Conservation (phyloP, 2,797 vertebrate genomes). For the Martes flavigula region DNA sequence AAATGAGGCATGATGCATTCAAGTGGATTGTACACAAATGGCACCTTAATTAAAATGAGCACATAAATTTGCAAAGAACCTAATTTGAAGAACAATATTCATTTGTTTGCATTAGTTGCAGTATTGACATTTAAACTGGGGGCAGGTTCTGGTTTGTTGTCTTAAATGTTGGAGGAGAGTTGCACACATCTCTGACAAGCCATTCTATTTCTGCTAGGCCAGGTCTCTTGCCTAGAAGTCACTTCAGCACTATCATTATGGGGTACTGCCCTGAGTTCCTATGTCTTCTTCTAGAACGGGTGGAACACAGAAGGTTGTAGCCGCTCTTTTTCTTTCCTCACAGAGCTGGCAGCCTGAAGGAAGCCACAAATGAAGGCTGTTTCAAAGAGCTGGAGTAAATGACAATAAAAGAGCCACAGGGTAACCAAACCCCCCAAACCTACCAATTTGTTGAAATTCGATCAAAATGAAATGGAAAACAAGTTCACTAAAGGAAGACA, state of each 20-base stretch:
- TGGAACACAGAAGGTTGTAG: not conserved
- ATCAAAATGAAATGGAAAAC: not conserved
- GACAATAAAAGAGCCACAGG: not conserved
- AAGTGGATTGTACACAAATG: not conserved
- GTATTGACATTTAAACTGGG: not conserved
- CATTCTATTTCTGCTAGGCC: not conserved
- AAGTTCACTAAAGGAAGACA: not conserved
- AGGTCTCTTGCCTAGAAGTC: not conserved
- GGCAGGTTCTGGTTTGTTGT: not conserved
- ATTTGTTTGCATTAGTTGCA: not conserved
- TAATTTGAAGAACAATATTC: not conserved
- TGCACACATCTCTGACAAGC: not conserved
- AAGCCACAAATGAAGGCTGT: not conserved
- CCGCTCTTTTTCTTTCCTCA: not conserved
- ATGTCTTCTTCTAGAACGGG: not conserved
- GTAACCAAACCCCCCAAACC: not conserved
- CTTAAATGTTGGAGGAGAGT: too few species aligned
- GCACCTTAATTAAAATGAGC: not conserved
- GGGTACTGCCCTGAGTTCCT: too few species aligned
- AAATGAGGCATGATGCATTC: not conserved
- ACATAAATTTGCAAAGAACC: not conserved
- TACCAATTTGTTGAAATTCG: not conserved
- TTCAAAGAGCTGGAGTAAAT: not conserved
- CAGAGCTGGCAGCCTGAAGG: not conserved
- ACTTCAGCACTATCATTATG: rapidly evolving